Conservation (phyloP, 2,113 vertebrate species). For the Melanostigma gelatinosum region DNA sequence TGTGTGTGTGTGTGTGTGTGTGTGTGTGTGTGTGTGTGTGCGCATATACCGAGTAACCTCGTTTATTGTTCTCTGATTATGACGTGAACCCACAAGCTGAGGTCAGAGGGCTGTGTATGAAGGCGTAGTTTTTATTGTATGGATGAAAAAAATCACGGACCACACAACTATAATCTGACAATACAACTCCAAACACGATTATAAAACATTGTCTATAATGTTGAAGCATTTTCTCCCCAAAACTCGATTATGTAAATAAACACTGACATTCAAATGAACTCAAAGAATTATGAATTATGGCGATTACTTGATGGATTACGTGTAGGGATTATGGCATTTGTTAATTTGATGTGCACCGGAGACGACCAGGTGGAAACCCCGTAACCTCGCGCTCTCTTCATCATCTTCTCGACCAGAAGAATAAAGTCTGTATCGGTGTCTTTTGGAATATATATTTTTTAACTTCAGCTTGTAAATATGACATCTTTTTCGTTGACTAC, state of each 20-base stretch:
- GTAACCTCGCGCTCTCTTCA: slow-evolving; percentile 46
- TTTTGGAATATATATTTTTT: slow-evolving; percentile 42
- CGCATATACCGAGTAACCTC: neutral
- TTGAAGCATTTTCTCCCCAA: slow-evolving; percentile 4
- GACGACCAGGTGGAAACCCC: slow-evolving; percentile 38
- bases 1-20: neutral
- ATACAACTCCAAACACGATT: slow-evolving; percentile 37
- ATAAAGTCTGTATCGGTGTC: slow-evolving; percentile 53
- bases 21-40: neutral
- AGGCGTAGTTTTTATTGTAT: neutral
- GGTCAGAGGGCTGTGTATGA: slow-evolving; percentile 11
- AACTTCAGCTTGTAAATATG: slow-evolving; percentile 72
- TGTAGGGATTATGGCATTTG: slow-evolving; percentile 58
- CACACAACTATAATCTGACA: slow-evolving; percentile 21
- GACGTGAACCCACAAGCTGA: slow-evolving; percentile 1
- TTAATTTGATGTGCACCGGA: slow-evolving; percentile 67
- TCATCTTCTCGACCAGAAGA: slow-evolving; percentile 59
- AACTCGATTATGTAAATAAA: slow-evolving; percentile 75
- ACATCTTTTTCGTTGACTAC: slow-evolving; percentile 27
- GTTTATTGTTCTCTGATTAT: slow-evolving; percentile 25
- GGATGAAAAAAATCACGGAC: slow-evolving; percentile 14
- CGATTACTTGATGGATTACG: slow-evolving; percentile 59
- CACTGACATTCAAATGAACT: slow-evolving; percentile 64
- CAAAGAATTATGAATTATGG: slow-evolving; percentile 53
- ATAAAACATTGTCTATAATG: slow-evolving; percentile 43